These are phyloP conservation scores for Lasioglossum marginatum DNA, from an alignment of 2,888 invertebrate species.

Conservation along the genomic window DNA sequence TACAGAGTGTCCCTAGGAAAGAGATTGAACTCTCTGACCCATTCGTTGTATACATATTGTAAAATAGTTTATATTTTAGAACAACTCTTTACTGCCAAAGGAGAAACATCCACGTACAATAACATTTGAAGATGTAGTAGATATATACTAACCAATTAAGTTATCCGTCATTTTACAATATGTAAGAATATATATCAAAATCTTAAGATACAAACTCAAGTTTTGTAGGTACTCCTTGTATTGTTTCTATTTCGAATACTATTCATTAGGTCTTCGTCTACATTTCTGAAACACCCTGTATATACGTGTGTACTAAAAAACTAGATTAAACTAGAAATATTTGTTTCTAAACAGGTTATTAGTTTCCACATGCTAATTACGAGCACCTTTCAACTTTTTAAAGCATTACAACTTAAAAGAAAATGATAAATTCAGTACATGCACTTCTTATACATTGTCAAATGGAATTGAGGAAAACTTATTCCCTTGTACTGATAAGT, in stretches of 20 bases:
- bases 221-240: neutral
- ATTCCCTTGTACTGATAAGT: constrained; percentile 37
- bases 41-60: constrained; percentile 1
- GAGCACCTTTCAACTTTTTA: constrained; percentile 24
- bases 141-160: neutral
- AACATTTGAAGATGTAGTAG: neutral
- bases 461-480: constrained; percentile 50
- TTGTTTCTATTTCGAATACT: neutral
- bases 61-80: constrained; percentile 15
- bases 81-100: neutral
- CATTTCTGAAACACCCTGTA: constrained; percentile 12
- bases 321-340: constrained; percentile 25
- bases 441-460: constrained; percentile 43
- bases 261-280: neutral
- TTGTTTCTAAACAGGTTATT: constrained; percentile 13
- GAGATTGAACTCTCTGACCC: neutral
- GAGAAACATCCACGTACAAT: neutral
- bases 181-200: neutral
- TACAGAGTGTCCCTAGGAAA: neutral
- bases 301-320: constrained; percentile 3
- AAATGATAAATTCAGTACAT: constrained; percentile 39
- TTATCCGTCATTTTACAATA: neutral
- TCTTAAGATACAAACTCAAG: neutral
- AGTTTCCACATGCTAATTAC: constrained; percentile 25
- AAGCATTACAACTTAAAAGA: neutral